Evolutionary conservation across 2,113 vertebrate genomes (phyloP).

Genomic region (Festucalex cinctus): DNA sequence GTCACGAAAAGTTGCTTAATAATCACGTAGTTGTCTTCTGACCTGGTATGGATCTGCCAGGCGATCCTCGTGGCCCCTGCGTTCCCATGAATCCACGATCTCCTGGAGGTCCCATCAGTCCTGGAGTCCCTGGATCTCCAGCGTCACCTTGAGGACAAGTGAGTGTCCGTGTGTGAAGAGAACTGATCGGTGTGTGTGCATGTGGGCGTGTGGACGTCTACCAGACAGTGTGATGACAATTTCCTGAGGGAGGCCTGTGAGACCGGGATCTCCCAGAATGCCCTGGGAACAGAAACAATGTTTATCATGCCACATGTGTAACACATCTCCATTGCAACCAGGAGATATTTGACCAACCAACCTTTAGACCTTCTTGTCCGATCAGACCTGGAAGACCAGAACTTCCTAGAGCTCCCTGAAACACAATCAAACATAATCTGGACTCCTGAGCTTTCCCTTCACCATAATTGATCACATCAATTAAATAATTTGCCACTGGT

Average conservation of each 20-base stretch:
- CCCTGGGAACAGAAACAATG: slow-evolving; percentile 44
- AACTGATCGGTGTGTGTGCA: too few relatives aligned
- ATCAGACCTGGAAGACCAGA: slow-evolving; percentile 68
- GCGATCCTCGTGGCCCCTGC: slow-evolving; percentile 42
- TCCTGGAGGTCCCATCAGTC: slow-evolving; percentile 44
- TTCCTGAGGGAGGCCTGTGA: slow-evolving; percentile 37
- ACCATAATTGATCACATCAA: too few relatives aligned
- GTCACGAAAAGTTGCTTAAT: neutral
- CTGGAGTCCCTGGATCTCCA: slow-evolving; percentile 50
- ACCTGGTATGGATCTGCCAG: slow-evolving; percentile 50
- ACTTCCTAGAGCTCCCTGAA: slow-evolving; percentile 56
- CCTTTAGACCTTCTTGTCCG: slow-evolving; percentile 63
- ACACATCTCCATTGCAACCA: neutral
- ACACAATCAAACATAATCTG: neutral
- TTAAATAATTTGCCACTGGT: too few relatives aligned
- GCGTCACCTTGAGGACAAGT: slow-evolving; percentile 40
- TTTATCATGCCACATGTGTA: too few relatives aligned
- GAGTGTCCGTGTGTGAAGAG: neutral
- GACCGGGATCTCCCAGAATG: slow-evolving; percentile 57
- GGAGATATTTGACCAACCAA: slow-evolving; percentile 8
- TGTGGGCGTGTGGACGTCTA: slow-evolving; percentile 1
- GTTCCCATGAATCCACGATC: slow-evolving; percentile 55
- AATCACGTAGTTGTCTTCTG: neutral
- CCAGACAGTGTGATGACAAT: slow-evolving; percentile 26
- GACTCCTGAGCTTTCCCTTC: too few relatives aligned